phyloP scores from a whole-genome alignment of 2,797 vertebrate genomes.

The Myiotriccus ornatus region DNA sequence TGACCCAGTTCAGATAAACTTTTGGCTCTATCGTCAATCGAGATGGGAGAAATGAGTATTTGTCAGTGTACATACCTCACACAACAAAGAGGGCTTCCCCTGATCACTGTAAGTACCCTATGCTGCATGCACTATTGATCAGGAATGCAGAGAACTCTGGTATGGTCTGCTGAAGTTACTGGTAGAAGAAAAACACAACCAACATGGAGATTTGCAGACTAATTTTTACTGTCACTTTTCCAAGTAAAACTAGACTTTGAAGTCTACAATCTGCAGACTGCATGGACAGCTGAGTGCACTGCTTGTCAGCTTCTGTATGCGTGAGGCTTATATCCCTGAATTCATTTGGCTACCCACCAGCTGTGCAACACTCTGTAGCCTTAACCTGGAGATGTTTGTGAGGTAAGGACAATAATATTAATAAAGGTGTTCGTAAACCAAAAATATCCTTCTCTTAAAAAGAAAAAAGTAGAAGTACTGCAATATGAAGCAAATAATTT shows the following conservation, averaged over 20 bases:
- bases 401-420: background rate
- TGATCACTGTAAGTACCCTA: background rate
- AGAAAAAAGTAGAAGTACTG: background rate
- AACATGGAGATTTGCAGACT: background rate
- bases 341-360: background rate
- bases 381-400: background rate
- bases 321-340: background rate
- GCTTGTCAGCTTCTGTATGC: background rate
- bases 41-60: background rate
- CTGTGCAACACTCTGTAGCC: background rate
- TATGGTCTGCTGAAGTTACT: background rate
- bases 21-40: background rate
- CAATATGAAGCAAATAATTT: background rate
- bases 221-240: background rate
- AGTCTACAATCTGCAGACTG: background rate
- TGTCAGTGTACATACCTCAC: background rate
- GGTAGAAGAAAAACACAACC: background rate
- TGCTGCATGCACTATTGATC: background rate
- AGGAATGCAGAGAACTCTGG: background rate
- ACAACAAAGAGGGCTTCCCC: background rate
- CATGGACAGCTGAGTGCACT: accelerated
- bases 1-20: background rate
- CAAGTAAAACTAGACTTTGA: background rate
- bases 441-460: background rate
- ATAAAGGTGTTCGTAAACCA: background rate